Evolutionary conservation across 37 sponge, comb jelly and placozoan genomes (phyloP), one percentile per base, ranked within the genome.

Genomic region (Ephydatia muelleri): DNA sequence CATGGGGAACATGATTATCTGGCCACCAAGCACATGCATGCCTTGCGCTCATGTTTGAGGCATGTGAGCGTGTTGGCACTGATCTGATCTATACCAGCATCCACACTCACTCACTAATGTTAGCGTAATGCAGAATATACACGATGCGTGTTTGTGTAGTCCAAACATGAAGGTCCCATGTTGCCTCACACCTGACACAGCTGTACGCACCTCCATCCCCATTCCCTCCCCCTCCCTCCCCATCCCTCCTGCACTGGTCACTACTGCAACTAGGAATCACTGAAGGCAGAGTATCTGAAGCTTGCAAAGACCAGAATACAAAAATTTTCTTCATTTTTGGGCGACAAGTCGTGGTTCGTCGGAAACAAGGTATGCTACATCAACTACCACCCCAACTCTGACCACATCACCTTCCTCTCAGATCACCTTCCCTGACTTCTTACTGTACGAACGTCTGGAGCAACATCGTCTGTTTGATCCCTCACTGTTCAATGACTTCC

Each of bases 341-440:
- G 86, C 65, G 88, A 83, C 28, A 92, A 85, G 68, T 35, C 38
- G 5, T 95, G 93, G 93, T 77, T 89, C 49, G 78, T 76, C 48
- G 95, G 92, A 48, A 69, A 87, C 49, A 70, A 86, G 39, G 94
- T 93, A 64, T 72, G 78, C 8, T n/a, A n/a, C n/a, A n/a, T n/a
- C n/a, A n/a, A n/a, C n/a, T n/a, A n/a, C n/a, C 43, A 9, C 5
- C 5, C 6, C 43, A 9, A 6, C 6, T 43, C 43, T 43, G 43
- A 6, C 43, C 30, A 25, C 30, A n/a, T n/a, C 19, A 4, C 5
- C 39, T 12, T 85, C 28, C 13, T 31, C 23, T 29, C 72, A 94
- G 90, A 86, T 92, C 27, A 92, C 93, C 12, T 89, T 70, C 84
- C 86, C 82, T 5, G 93, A 95, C 75, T 95, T 95, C 72, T 69